Evolutionary conservation across 1,140 invertebrate genomes (phyloP).

Genomic region (Polyergus mexicanus): DNA sequence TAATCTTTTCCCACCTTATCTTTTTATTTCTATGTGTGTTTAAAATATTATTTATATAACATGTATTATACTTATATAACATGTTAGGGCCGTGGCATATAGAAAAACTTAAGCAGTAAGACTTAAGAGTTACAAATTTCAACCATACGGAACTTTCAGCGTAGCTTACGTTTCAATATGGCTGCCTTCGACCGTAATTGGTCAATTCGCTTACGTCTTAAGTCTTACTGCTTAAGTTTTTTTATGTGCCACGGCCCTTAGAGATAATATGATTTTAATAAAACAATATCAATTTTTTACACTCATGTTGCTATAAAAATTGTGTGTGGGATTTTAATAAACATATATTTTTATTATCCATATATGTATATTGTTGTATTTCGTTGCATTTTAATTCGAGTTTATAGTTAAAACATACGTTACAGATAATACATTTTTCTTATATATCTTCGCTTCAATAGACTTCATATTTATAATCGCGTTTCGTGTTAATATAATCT

Average conservation of each 20-base stretch:
- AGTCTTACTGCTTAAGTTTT: too few species aligned
- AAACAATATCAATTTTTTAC: slow-evolving; percentile 1
- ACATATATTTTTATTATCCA: neutral
- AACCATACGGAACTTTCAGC: too few species aligned
- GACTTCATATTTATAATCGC: neutral
- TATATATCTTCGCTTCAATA: neutral
- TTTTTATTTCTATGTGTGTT: neutral
- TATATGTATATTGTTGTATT: neutral
- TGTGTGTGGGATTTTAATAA: slow-evolving; percentile 7
- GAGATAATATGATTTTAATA: slow-evolving; percentile 15
- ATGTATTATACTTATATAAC: neutral
- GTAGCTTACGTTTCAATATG: too few species aligned
- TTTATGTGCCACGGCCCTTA: too few species aligned
- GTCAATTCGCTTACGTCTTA: too few species aligned
- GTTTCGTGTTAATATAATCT: neutral
- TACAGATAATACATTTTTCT: neutral
- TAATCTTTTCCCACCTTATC: neutral
- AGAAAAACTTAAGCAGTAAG: too few species aligned
- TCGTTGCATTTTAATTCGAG: neutral
- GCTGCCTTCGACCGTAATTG: too few species aligned
- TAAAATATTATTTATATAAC: neutral
- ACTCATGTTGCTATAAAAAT: neutral
- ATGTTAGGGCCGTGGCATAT: too few species aligned
- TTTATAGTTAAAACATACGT: neutral
- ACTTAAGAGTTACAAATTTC: too few species aligned